A percentile compares a stretch with the other conserved stretches of the same genome.
These are phyloP conservation scores for Chaetodon auriga DNA, from an alignment of 2,113 vertebrate species.

Conservation along the genomic window DNA sequence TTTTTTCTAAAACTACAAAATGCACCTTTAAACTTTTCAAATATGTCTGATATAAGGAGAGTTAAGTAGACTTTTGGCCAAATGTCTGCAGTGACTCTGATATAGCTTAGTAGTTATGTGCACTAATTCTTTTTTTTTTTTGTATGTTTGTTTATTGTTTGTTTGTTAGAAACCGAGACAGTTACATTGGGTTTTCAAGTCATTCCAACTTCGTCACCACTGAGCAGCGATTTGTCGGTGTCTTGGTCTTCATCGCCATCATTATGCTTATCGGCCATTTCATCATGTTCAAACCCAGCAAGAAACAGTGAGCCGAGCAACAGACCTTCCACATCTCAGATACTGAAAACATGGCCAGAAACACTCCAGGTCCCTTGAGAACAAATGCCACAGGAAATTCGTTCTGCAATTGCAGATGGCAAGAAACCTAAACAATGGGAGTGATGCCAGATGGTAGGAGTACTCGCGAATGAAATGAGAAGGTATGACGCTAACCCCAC, in stretches of 20 bases:
- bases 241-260: neutral
- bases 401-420: neutral
- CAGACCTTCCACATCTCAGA: neutral
- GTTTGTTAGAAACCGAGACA: neutral
- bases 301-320: neutral
- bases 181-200: neutral
- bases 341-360: constrained; percentile 6
- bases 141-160: no score
- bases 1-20: no score
- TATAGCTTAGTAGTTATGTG: neutral
- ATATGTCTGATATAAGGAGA: no score
- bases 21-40: no score
- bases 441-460: neutral
- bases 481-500: neutral
- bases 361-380: constrained; percentile 2
- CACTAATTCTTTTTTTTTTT: neutral
- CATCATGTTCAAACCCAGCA: neutral
- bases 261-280: neutral
- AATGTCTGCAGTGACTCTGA: neutral
- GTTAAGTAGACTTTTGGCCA: neutral
- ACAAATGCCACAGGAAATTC: neutral
- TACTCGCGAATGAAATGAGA: neutral
- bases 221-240: neutral
- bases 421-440: constrained; percentile 3
- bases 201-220: neutral